A percentile compares a stretch with the other conserved stretches of the same genome.
Evolutionary conservation across 2,797 vertebrate species (phyloP).

Genomic region (Paedocypris micromegethes): DNA sequence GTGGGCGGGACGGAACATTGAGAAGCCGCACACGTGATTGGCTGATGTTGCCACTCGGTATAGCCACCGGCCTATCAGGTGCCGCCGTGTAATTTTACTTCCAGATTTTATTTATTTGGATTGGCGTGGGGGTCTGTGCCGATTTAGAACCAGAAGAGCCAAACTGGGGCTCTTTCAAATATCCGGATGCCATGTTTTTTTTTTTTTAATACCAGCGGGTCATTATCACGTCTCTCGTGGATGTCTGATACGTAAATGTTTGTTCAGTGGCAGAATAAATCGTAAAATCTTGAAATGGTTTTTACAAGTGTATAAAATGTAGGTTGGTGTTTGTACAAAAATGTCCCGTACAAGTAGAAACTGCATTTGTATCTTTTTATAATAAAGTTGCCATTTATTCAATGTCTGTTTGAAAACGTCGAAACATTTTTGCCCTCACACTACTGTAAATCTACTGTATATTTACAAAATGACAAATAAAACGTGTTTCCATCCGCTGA

Average conservation of each 20-base stretch:
- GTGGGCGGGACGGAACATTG: slow-evolving; percentile 63
- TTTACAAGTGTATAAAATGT: too few relatives aligned
- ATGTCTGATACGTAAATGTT: too few relatives aligned
- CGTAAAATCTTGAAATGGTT: too few relatives aligned
- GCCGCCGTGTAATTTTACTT: neutral
- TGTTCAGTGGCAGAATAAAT: too few relatives aligned
- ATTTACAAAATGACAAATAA: slow-evolving; percentile 58
- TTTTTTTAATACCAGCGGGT: too few relatives aligned
- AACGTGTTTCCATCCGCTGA: too few relatives aligned
- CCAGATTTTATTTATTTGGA: slow-evolving; percentile 9
- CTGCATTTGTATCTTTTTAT: slow-evolving; percentile 20
- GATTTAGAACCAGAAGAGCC: neutral
- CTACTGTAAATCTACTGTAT: slow-evolving; percentile 31
- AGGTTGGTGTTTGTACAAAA: neutral
- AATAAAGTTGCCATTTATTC: slow-evolving; percentile 26
- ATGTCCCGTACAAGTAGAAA: neutral
- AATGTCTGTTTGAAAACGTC: neutral
- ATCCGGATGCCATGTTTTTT: too few relatives aligned
- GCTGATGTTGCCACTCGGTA: slow-evolving; percentile 17
- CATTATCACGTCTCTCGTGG: too few relatives aligned
- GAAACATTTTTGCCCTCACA: neutral
- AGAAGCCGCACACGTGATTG: slow-evolving; percentile 18
- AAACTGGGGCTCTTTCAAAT: too few relatives aligned
- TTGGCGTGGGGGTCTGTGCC: neutral
- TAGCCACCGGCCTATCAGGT: neutral